These are phyloP conservation scores for Drosophila funebris DNA, from an alignment of 1,140 invertebrate genomes.

Conservation along the genomic window DNA sequence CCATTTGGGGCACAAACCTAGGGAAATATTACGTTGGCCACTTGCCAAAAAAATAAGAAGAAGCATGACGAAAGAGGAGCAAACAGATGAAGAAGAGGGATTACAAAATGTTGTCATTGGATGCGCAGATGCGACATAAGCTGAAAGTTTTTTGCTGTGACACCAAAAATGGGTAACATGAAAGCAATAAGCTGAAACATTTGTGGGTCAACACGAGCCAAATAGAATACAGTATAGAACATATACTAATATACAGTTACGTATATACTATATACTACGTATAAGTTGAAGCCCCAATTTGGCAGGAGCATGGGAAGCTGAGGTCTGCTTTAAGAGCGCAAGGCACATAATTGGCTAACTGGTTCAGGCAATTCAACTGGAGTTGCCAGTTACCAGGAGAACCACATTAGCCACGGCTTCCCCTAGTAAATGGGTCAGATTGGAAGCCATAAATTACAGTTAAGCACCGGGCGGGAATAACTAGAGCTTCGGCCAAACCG, in stretches of 20 bases:
- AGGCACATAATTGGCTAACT: conserved; percentile 44
- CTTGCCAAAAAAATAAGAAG: conserved; percentile 20
- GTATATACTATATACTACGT: not conserved
- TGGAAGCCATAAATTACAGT: conserved; percentile 45
- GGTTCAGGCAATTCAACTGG: conserved; percentile 26
- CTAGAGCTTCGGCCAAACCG: conserved; percentile 18
- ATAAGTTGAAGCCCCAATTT: not conserved
- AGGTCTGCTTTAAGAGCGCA: conserved; percentile 3
- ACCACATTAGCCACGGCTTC: conserved; percentile 26
- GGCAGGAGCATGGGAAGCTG: not conserved
- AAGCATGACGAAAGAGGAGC: not conserved
- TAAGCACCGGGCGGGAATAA: conserved; percentile 11
- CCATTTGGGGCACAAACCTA: conserved; percentile 14
- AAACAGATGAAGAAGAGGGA: conserved; percentile 1
- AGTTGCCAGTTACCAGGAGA: conserved; percentile 5
- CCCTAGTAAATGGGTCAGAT: conserved; percentile 43
- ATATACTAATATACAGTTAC: not conserved
- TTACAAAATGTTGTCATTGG: conserved; percentile 42
- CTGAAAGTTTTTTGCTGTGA: conserved; percentile 40
- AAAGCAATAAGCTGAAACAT: conserved; percentile 47
- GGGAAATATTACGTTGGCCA: conserved; percentile 23
- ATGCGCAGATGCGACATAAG: conserved; percentile 32
- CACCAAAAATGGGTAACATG: conserved; percentile 38
- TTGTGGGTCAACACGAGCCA: conserved; percentile 43
- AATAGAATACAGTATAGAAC: conserved; percentile 8